A percentile compares a stretch with the other conserved stretches of the same genome.
phyloP scores from a whole-genome alignment of 2,113 vertebrate genomes.

The Ophiodon elongatus region DNA sequence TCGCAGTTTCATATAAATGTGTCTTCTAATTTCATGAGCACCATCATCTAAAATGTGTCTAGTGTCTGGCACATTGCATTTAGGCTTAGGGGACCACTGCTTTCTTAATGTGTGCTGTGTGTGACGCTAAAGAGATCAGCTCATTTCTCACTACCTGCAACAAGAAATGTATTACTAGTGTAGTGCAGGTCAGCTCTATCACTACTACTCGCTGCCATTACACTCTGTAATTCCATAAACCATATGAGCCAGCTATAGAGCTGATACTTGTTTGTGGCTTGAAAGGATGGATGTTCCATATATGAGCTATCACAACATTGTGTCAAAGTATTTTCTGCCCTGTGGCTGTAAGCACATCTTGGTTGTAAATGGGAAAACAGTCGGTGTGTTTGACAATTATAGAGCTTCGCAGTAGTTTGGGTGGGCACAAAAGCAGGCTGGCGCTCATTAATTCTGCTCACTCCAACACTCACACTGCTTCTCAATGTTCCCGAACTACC shows the following conservation, averaged over 20 bases:
- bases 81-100: background rate
- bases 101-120: background rate
- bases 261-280: background rate
- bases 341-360: constrained; percentile 15
- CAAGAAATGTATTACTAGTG: background rate
- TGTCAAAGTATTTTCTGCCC: constrained; percentile 14
- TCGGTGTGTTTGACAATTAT: constrained; percentile 33
- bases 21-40: background rate
- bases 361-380: constrained; percentile 30
- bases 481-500: constrained; percentile 27
- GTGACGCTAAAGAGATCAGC: background rate
- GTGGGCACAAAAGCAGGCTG: constrained; percentile 17
- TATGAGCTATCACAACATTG: background rate
- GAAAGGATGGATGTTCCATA: background rate
- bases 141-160: constrained; percentile 4
- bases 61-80: background rate
- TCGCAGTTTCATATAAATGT: background rate
- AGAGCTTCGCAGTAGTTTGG: constrained; percentile 14
- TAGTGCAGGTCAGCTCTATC: background rate
- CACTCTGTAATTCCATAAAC: background rate
- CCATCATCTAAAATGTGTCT: background rate
- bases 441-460: constrained; percentile 28
- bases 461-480: constrained; percentile 28
- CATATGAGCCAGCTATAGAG: background rate
- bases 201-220: background rate